These are phyloP conservation scores for Aythya fuligula DNA, from an alignment of 2,797 vertebrate genomes.

Conservation along the genomic window DNA sequence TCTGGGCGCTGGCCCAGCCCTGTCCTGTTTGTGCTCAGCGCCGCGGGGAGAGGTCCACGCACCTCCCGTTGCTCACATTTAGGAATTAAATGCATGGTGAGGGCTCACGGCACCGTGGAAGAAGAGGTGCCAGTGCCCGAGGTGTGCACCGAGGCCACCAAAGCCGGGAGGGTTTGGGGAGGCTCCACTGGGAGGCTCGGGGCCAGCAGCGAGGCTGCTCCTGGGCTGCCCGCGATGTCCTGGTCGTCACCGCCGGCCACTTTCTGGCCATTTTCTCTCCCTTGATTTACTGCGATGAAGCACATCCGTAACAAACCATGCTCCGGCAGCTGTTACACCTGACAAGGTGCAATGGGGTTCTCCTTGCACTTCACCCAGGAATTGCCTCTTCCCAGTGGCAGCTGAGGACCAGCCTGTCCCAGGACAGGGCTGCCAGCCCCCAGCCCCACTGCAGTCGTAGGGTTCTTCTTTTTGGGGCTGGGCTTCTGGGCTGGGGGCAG, in stretches of 20 bases:
- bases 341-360: background rate
- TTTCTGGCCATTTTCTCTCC: background rate
- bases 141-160: background rate
- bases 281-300: background rate
- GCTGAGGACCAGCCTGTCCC: background rate
- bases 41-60: background rate
- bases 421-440: too few species aligned
- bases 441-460: too few species aligned
- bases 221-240: too few species aligned
- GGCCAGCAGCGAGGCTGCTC: background rate
- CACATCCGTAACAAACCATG: background rate
- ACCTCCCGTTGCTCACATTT: fast-evolving
- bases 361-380: background rate
- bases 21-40: background rate
- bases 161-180: background rate
- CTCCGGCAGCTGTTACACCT: background rate
- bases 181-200: too few species aligned
- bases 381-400: background rate
- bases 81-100: fast-evolving
- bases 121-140: background rate
- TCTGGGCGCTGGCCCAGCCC: background rate
- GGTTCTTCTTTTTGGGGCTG: background rate
- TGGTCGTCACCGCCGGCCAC: too few species aligned
- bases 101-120: background rate
- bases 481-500: background rate